phyloP scores from a whole-genome alignment of 1,140 invertebrate species.

The Mactra quadrangularis region DNA sequence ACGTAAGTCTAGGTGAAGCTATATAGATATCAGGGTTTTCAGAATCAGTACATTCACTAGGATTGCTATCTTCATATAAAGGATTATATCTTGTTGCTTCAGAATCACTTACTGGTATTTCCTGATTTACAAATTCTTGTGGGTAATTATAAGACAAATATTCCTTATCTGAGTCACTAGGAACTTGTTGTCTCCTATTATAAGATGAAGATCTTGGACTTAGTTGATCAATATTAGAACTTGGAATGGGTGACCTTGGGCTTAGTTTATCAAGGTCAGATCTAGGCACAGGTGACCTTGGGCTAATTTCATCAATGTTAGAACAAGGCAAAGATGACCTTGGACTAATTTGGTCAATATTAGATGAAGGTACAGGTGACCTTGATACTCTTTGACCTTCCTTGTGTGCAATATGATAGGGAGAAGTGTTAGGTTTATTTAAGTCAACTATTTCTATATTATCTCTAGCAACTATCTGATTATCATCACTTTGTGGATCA shows the following conservation, averaged over 20 bases:
- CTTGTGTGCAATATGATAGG: constrained; percentile 39
- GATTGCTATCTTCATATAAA: constrained; percentile 50
- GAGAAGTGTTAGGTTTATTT: constrained; percentile 11
- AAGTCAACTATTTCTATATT: constrained; percentile 25
- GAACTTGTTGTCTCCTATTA: constrained; percentile 47
- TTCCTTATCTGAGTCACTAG: neutral
- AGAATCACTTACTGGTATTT: constrained; percentile 46
- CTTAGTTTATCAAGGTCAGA: constrained; percentile 35
- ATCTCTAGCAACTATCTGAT: neutral
- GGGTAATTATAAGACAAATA: constrained; percentile 30
- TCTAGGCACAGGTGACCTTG: constrained; percentile 45
- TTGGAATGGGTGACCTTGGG: constrained; percentile 45
- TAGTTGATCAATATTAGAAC: constrained; percentile 1
- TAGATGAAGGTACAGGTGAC: neutral
- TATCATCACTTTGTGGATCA: constrained; percentile 1
- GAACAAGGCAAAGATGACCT: constrained; percentile 44
- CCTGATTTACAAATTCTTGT: constrained; percentile 13
- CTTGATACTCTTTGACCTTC: neutral
- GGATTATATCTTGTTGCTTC: constrained; percentile 56
- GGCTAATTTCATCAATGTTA: constrained; percentile 32
- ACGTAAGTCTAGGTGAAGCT: neutral
- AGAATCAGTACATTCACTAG: constrained; percentile 51
- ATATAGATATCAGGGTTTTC: constrained; percentile 47
- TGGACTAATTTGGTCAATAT: constrained; percentile 23
- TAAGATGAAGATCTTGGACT: constrained; percentile 10